Conservation (phyloP, 1,140 invertebrate genomes). For the Papilio dardanus region DNA sequence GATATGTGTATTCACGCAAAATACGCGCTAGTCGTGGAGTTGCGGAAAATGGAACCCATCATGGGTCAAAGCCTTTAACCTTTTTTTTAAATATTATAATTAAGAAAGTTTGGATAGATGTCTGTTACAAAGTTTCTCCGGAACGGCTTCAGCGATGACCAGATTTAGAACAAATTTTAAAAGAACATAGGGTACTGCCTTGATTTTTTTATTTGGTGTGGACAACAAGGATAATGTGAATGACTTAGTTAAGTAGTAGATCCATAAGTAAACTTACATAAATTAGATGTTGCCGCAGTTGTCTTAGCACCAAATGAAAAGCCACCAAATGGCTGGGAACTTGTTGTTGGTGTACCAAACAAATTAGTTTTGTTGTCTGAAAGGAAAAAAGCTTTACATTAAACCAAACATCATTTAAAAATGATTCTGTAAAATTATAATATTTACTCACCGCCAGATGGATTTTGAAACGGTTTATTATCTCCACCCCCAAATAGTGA, state of each 20-base stretch:
- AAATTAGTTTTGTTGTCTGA: conserved; percentile 67
- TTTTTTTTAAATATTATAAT: too few relatives aligned
- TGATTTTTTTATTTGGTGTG: background rate
- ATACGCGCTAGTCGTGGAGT: too few relatives aligned
- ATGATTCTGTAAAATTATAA: background rate
- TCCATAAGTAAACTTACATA: conserved; percentile 64
- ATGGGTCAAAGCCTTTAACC: too few relatives aligned
- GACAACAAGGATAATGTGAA: too few relatives aligned
- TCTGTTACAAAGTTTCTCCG: too few relatives aligned
- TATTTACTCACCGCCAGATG: conserved; percentile 23
- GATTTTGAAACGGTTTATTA: conserved; percentile 43
- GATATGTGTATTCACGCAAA: too few relatives aligned
- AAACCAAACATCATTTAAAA: background rate
- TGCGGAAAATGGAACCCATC: too few relatives aligned
- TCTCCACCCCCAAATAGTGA: conserved; percentile 49
- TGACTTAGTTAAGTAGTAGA: too few relatives aligned
- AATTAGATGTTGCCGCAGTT: conserved; percentile 53
- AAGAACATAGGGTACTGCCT: too few relatives aligned
- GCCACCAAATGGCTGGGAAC: conserved; percentile 57
- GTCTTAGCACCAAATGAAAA: conserved; percentile 70
- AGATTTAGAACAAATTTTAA: too few relatives aligned
- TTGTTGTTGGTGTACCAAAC: conserved; percentile 55
- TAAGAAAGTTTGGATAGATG: too few relatives aligned
- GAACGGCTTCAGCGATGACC: too few relatives aligned
- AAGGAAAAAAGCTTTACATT: conserved; percentile 38